A percentile compares a stretch with the other conserved stretches of the same genome.
phyloP scores from a whole-genome alignment of 2,113 vertebrate species.

The Oryzias curvinotus region DNA sequence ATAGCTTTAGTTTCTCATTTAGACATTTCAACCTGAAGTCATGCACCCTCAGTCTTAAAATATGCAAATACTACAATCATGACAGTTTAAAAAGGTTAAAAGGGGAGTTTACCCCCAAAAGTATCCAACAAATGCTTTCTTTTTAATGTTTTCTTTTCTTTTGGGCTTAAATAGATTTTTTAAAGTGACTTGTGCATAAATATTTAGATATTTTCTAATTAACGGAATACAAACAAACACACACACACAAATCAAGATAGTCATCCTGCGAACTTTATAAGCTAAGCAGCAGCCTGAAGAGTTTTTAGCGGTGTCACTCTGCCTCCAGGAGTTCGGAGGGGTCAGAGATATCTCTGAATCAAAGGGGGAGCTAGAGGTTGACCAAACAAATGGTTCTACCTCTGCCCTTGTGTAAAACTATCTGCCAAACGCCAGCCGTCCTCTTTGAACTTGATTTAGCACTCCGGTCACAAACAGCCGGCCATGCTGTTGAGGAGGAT shows the following conservation, averaged over 20 bases:
- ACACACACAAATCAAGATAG: constrained; percentile 12
- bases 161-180: too few relatives aligned
- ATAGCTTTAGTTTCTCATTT: too few relatives aligned
- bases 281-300: constrained; percentile 19
- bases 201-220: background rate
- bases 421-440: constrained; percentile 79
- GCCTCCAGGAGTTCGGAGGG: constrained; percentile 7
- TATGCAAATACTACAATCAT: too few relatives aligned
- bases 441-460: constrained; percentile 93
- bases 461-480: constrained; percentile 78
- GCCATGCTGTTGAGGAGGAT: constrained; percentile 73
- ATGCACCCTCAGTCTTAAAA: too few relatives aligned
- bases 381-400: constrained; percentile 79
- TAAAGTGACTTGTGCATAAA: too few relatives aligned
- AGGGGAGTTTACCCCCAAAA: too few relatives aligned
- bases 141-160: too few relatives aligned
- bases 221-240: background rate
- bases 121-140: too few relatives aligned
- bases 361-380: constrained; percentile 71
- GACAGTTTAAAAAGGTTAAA: too few relatives aligned
- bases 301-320: constrained; percentile 44
- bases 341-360: constrained; percentile 62
- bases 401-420: constrained; percentile 81
- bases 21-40: too few relatives aligned
- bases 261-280: constrained; percentile 35